Conservation (phyloP, 2,797 vertebrate genomes). For the Podarcis siculus region DNA sequence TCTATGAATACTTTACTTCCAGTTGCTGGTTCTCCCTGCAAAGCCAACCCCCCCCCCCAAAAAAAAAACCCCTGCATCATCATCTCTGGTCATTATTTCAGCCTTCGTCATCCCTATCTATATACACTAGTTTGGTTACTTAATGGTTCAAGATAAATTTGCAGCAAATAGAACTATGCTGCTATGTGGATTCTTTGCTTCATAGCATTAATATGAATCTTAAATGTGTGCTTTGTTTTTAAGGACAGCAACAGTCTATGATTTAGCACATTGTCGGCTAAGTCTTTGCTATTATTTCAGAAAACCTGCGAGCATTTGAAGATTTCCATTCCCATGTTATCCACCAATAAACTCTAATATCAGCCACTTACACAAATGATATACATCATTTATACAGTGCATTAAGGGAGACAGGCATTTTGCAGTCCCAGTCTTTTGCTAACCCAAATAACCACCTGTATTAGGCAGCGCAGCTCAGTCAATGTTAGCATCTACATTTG, state of each 20-base stretch:
- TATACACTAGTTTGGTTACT: neutral
- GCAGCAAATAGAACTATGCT: neutral
- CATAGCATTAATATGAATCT: neutral
- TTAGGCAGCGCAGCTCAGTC: neutral
- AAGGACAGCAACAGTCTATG: neutral
- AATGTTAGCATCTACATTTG: conserved; percentile 9
- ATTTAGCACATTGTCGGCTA: neutral
- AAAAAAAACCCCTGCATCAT: neutral
- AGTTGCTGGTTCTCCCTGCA: neutral
- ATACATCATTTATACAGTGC: neutral
- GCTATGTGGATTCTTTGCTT: neutral
- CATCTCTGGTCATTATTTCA: neutral
- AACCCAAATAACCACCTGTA: neutral
- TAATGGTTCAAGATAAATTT: neutral
- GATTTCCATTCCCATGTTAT: neutral
- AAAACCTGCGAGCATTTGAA: neutral
- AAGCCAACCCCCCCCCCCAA: neutral
- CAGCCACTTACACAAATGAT: neutral
- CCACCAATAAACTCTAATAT: neutral
- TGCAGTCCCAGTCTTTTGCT: neutral
- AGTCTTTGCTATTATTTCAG: neutral
- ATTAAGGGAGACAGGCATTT: neutral
- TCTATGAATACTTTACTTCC: neutral
- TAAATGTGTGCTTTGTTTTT: neutral
- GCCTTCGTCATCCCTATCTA: neutral